Base-by-base conservation (phyloP, 1,140 invertebrate genomes). In the Bombus superbus region DNA sequence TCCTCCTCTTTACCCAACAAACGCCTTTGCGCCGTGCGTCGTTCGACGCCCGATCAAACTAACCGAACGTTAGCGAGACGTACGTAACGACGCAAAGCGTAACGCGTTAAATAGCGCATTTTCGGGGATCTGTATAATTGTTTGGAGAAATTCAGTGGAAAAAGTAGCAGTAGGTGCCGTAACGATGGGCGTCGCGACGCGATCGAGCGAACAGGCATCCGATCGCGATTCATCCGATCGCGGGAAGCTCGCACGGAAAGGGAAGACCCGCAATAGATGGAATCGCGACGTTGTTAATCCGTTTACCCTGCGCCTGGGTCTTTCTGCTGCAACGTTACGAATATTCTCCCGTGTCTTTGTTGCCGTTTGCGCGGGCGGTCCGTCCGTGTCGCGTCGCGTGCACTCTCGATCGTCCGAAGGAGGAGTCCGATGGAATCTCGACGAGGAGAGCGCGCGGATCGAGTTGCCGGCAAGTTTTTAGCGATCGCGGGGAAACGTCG, bases 221-320 rank as follows among this genome's bases (percentile, higher is more conserved):
- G 66, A 69, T 69, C 66, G 66, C 66, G 22, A 69, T 69, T 69
- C 35, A 13, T 69, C 18, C 35, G 32, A 69, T 11, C 59, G 40
- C 2, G 15, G 28, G 35, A 71, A 25, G 25, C 8, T 15, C 11
- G 40, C 28, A 53, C 32, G 25, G n/a, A 44, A 68, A 10, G 71
- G 42, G 80, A 89, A 88, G 80, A 77, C 79, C 78, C 77, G 78
- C 77, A 83, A 87, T 73, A 85, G 83, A 88, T 83, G 71, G 80
- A 88, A 88, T 88, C 88, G 88, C 80, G 57, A 83, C 77, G 75
- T 74, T 81, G 88, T 83, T 89, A 87, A 89, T 89, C 88, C 86
- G 76, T 89, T 87, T 87, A 87, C 53, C 76, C 22, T 22, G 57
- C 69, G 74, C 75, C 32, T 32, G 38, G 59, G 28, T 77, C 78